Conservation (phyloP, 2,888 invertebrate genomes). For the Hirtodrosophila duncani region DNA sequence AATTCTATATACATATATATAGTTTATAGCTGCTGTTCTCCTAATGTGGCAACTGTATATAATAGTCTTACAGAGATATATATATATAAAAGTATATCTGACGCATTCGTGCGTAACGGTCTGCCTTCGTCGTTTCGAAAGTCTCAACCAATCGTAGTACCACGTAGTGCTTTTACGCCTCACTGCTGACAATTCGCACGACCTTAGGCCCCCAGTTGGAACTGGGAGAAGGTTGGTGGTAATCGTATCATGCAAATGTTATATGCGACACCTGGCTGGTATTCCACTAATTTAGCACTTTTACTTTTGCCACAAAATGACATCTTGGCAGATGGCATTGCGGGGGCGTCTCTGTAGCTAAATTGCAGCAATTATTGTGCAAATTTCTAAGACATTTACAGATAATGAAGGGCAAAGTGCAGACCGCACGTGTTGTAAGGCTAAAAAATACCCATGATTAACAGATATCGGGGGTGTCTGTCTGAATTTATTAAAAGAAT, state of each 20-base stretch:
- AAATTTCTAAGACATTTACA: not conserved
- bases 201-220: too few species aligned
- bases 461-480: too few species aligned
- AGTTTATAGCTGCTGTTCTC: not conserved
- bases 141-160: too few species aligned
- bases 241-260: constrained; percentile 16
- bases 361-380: constrained; percentile 28
- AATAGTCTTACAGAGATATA: not conserved
- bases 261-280: constrained; percentile 31
- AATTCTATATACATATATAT: too few species aligned
- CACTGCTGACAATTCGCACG: constrained; percentile 1
- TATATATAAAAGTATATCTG: not conserved
- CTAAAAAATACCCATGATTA: too few species aligned
- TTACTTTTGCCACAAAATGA: not conserved
- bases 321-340: too few species aligned
- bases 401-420: too few species aligned
- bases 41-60: not conserved
- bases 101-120: constrained; percentile 1
- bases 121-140: not conserved
- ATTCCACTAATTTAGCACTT: constrained; percentile 25
- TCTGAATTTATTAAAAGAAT: too few species aligned
- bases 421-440: too few species aligned
- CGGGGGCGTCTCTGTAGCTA: too few species aligned
- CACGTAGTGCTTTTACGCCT: too few species aligned
- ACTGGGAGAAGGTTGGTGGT: too few species aligned